Evolutionary conservation across 1,140 invertebrate species (phyloP), one percentile per base, ranked within the genome.

Genomic region (Papilio helenus): DNA sequence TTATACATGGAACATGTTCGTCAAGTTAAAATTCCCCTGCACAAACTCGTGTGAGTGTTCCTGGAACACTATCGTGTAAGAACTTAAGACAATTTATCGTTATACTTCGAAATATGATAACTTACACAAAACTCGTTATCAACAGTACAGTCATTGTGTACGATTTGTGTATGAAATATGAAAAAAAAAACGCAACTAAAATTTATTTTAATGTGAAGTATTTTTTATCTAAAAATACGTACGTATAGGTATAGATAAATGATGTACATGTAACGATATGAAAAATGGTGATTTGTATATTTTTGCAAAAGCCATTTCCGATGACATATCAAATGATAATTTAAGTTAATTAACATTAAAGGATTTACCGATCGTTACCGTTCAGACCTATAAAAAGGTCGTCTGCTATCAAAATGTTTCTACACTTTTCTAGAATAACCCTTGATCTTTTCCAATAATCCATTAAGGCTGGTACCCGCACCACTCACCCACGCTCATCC

Each of bases 41-140:
- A n/a, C 8, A 2, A 51, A 46, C 2, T n/a, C 12, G 12, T 10
- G 44, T 5, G n/a, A 72, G 34, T 23, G 23, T 74, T 74, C 72
- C 72, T 2, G 72, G 72, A 74, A 74, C 16, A 20, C 72, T 74
- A 74, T 74, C 44, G 16, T 51, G 14, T 26, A 26, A 46, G 20
- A 73, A 73, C 72, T 74, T 49, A 74, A 46, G 44, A 74, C 44
- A 49, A 8, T 74, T 74, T 74, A 74, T 74, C 72, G 23, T 46
- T 74, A 49, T 23, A 44, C 72, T 68, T 68, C 61, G 61, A 68
- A 68, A 14, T 68, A 14, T 20, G 72, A 74, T 46, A 74, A 18
- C 71, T 39, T 44, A 72, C 71, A 72, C 39, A 44, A 72, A 44
- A 72, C 39, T 68, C 23, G 61, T 68, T 68, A 68, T 68, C 61